Conservation (phyloP, 2,797 vertebrate genomes). For the Pipistrellus pygmaeus region DNA sequence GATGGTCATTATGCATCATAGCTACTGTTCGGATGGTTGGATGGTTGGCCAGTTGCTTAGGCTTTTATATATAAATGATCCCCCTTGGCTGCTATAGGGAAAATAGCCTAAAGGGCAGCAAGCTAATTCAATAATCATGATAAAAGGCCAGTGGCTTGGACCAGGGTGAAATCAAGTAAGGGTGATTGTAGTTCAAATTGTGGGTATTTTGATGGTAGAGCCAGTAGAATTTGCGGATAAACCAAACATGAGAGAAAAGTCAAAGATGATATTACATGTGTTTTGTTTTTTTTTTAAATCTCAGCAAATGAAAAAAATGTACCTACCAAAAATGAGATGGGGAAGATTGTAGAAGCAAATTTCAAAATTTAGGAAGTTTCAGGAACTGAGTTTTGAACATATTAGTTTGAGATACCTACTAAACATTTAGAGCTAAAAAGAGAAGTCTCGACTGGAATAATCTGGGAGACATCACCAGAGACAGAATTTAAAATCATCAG, state of each 20-base stretch:
- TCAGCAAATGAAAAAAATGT: neutral
- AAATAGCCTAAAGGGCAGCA: neutral
- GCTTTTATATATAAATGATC: neutral
- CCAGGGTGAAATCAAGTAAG: neutral
- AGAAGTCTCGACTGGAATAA: constrained; percentile 36
- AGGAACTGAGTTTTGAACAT: constrained; percentile 36
- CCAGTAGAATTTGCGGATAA: neutral
- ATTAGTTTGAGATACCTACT: neutral
- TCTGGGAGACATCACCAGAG: neutral
- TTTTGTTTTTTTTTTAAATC: neutral
- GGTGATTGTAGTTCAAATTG: neutral
- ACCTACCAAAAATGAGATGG: neutral
- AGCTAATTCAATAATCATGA: neutral
- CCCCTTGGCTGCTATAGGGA: neutral
- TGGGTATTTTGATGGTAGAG: neutral
- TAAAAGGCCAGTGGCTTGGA: neutral
- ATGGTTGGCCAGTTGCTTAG: no score
- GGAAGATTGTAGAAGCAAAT: neutral
- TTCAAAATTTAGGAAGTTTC: neutral
- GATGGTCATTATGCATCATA: no score
- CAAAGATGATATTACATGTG: neutral
- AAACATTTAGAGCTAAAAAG: neutral
- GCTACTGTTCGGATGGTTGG: no score
- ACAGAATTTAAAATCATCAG: neutral
- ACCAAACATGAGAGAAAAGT: neutral